Conservation (phyloP, 2,888 invertebrate genomes). For the Trichopria drosophilae region DNA sequence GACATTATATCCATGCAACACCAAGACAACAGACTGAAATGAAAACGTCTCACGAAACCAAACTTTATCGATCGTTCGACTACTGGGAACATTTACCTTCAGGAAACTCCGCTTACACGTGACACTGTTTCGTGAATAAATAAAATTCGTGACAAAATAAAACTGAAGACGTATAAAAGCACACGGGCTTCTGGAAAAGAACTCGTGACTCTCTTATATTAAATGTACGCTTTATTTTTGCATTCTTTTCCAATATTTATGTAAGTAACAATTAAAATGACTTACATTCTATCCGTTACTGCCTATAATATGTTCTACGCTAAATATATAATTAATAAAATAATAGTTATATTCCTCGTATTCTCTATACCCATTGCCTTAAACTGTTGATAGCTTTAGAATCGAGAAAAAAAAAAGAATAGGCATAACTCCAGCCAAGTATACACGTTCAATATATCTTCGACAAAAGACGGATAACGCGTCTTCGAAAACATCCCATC, state of each 20-base stretch:
- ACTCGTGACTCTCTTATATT: slow-evolving; percentile 45
- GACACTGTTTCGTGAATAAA: too few species aligned
- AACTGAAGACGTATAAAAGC: background rate
- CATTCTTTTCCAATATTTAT: slow-evolving; percentile 55
- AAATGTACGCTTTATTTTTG: slow-evolving; percentile 58
- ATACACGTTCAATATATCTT: too few species aligned
- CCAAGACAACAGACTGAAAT: too few species aligned
- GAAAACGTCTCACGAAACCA: too few species aligned
- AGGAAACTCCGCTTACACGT: too few species aligned
- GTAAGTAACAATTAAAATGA: slow-evolving; percentile 59
- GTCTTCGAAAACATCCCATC: too few species aligned
- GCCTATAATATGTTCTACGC: slow-evolving; percentile 52
- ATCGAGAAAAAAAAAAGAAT: slow-evolving; percentile 37
- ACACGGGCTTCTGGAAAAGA: background rate
- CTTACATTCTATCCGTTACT: slow-evolving; percentile 52
- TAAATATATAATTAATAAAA: slow-evolving; percentile 45
- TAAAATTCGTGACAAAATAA: too few species aligned
- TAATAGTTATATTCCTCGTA: slow-evolving; percentile 48
- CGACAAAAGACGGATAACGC: too few species aligned
- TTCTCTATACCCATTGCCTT: slow-evolving; percentile 55
- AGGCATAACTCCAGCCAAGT: slow-evolving; percentile 13
- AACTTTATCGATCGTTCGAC: too few species aligned
- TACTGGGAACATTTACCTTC: too few species aligned
- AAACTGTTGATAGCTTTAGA: slow-evolving; percentile 49
- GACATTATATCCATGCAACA: too few species aligned